Evolutionary conservation across 2,888 invertebrate species (phyloP).

Genomic region (Diarsia brunnea): DNA sequence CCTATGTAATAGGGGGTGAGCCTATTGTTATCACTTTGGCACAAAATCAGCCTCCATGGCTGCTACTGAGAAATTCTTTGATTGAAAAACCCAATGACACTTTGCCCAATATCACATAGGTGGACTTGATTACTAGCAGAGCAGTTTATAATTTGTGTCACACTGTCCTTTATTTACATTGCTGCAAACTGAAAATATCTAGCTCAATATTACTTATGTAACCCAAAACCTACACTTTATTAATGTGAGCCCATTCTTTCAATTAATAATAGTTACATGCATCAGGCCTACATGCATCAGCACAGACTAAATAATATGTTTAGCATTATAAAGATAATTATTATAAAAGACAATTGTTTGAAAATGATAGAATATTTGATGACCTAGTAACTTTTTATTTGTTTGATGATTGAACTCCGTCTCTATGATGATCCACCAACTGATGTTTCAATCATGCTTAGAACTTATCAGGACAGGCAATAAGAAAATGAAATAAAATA

Average conservation of each 20-base stretch:
- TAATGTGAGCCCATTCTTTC: slow-evolving; percentile 1
- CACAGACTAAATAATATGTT: background rate
- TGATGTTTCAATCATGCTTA: background rate
- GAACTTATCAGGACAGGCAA: background rate
- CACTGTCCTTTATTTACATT: background rate
- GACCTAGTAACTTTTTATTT: background rate
- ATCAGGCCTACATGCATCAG: background rate
- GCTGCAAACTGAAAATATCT: slow-evolving; percentile 12
- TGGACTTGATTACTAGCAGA: background rate
- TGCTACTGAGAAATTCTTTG: too few species aligned
- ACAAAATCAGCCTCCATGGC: too few species aligned
- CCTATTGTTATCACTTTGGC: too few species aligned
- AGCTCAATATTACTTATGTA: slow-evolving; percentile 33
- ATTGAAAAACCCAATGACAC: too few species aligned
- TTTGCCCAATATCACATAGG: background rate
- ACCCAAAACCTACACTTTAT: slow-evolving; percentile 20
- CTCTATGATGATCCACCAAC: too few species aligned
- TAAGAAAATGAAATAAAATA: background rate
- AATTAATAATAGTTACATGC: background rate
- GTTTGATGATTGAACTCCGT: background rate
- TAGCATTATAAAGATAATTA: background rate
- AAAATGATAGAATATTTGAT: background rate
- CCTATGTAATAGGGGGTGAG: too few species aligned
- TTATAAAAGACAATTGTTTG: background rate
- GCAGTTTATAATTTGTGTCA: background rate